A percentile compares a stretch with the other conserved stretches of the same genome.
Conservation (phyloP, 2,113 vertebrate genomes). For the Pelmatolapia mariae region DNA sequence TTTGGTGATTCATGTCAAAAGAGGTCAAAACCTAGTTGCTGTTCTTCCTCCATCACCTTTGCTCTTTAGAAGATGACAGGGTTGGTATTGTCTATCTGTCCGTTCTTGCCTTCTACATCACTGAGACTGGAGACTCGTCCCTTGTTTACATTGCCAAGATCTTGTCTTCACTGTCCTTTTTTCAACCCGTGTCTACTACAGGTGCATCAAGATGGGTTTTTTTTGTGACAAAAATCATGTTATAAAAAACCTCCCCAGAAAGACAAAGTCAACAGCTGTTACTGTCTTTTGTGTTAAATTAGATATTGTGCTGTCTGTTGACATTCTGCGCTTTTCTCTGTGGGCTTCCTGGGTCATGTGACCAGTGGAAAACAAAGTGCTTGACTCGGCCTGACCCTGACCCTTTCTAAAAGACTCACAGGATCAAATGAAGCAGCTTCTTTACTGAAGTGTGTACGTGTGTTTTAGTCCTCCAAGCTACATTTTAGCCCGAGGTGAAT, state of each 20-base stretch:
- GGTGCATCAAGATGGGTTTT: not conserved
- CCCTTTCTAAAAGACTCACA: conserved; percentile 3
- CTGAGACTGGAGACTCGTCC: not conserved
- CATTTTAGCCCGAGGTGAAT: conserved; percentile 11
- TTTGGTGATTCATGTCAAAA: conserved; percentile 2
- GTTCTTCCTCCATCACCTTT: conserved; percentile 24
- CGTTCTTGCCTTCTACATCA: not conserved
- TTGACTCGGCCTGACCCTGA: conserved; percentile 22
- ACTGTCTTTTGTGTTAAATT: not conserved
- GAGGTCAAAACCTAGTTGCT: conserved; percentile 9
- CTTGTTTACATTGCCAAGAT: not conserved
- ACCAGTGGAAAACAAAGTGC: not conserved
- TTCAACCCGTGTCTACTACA: not conserved
- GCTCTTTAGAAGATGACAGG: not conserved
- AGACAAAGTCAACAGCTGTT: not conserved
- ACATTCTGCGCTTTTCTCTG: not conserved
- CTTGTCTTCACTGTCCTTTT: not conserved
- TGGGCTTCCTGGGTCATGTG: not conserved
- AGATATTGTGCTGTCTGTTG: not conserved
- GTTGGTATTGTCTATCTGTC: not conserved
- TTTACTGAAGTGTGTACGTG: conserved; percentile 7
- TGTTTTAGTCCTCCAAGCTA: not conserved
- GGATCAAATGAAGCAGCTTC: conserved; percentile 40
- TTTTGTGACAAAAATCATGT: not conserved
- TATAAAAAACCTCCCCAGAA: not conserved